Evolutionary conservation across 1,140 invertebrate genomes (phyloP).

Genomic region (Heliconius hewitsoni): DNA sequence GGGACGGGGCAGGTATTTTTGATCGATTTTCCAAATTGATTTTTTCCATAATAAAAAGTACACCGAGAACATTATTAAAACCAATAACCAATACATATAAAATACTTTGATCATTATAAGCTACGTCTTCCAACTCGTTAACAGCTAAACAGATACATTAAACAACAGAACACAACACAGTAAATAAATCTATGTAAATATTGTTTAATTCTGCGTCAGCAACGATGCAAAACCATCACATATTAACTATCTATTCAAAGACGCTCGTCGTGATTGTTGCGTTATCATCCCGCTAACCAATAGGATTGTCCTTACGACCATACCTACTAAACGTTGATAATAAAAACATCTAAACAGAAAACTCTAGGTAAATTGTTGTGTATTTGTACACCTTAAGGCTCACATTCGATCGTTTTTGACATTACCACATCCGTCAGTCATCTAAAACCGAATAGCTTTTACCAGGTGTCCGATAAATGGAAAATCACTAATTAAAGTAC

Average conservation of each 20-base stretch:
- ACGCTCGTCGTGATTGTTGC: constrained; percentile 67
- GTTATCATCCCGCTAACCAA: constrained; percentile 70
- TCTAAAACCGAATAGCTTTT: constrained; percentile 72
- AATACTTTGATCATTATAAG: background rate
- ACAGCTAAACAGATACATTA: background rate
- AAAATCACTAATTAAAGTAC: constrained; percentile 78
- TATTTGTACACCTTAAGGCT: constrained; percentile 50
- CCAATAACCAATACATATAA: too few species aligned
- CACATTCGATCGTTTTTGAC: constrained; percentile 43
- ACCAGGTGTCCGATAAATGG: constrained; percentile 74
- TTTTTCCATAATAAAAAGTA: too few species aligned
- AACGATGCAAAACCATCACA: constrained; percentile 72
- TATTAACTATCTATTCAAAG: constrained; percentile 73
- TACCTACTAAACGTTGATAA: constrained; percentile 57
- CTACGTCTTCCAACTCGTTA: background rate
- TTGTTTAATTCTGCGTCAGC: constrained; percentile 54
- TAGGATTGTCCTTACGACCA: constrained; percentile 64
- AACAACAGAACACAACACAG: background rate
- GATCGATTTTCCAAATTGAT: too few species aligned
- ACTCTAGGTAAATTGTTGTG: constrained; percentile 30
- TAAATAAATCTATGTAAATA: constrained; percentile 16
- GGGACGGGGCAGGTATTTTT: too few species aligned
- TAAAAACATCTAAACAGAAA: constrained; percentile 45
- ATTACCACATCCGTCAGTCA: constrained; percentile 49
- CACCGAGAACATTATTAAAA: too few species aligned